Evolutionary conservation across 1,140 invertebrate genomes (phyloP).

Genomic region (Nasonia longicornis): DNA sequence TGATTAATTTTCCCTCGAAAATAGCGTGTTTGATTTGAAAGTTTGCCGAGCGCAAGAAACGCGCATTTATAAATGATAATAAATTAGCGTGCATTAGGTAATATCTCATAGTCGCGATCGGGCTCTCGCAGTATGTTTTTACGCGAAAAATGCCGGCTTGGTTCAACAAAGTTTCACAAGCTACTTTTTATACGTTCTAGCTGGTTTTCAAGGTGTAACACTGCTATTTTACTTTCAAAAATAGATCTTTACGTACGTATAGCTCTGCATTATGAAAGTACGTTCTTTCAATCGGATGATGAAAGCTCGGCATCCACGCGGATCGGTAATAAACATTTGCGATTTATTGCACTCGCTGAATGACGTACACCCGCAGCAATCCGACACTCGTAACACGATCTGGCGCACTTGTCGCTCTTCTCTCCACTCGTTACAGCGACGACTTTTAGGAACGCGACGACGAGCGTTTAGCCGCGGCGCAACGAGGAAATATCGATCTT

Average conservation of each 20-base stretch:
- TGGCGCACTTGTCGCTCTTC: too few relatives aligned
- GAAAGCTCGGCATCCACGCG: too few relatives aligned
- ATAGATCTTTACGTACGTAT: neutral
- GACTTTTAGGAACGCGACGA: too few relatives aligned
- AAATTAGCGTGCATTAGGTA: neutral
- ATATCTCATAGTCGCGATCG: neutral
- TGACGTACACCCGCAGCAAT: too few relatives aligned
- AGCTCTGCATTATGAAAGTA: too few relatives aligned
- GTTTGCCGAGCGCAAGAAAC: too few relatives aligned
- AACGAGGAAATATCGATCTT: neutral
- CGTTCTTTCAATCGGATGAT: too few relatives aligned
- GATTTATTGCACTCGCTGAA: too few relatives aligned
- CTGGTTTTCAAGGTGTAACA: neutral
- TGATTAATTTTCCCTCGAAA: neutral
- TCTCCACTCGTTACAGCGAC: too few relatives aligned
- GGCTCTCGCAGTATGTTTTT: neutral
- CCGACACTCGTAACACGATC: too few relatives aligned
- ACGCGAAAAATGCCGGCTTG: neutral
- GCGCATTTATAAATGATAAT: neutral
- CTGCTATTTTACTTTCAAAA: neutral
- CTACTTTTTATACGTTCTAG: neutral
- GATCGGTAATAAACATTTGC: too few relatives aligned
- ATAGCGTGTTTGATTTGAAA: neutral
- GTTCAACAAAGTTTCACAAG: neutral
- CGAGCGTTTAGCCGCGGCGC: too few relatives aligned